A percentile compares a stretch with the other conserved stretches of the same genome.
phyloP scores from a whole-genome alignment of 2,888 invertebrate genomes.

The Lasioglossum oenotherae region DNA sequence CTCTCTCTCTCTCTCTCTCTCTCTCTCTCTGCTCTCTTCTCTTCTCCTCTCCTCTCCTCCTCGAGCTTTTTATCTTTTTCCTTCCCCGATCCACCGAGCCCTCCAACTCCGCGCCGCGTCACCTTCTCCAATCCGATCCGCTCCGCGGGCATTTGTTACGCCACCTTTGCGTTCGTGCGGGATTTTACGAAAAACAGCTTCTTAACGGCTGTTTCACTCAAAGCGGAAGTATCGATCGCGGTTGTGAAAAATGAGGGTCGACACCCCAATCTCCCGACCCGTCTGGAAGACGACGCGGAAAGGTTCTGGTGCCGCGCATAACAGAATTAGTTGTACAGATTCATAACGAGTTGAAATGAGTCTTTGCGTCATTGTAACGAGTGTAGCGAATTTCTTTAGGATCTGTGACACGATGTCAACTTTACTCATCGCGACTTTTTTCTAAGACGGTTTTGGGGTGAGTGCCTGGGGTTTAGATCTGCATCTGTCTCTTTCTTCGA shows the following conservation, averaged over 20 bases:
- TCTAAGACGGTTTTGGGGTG: no score
- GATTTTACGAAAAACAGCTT: neutral
- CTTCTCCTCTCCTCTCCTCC: neutral
- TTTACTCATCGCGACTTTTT: no score
- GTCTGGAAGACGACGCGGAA: neutral
- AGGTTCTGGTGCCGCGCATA: no score
- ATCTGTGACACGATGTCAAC: no score
- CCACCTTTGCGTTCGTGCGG: neutral
- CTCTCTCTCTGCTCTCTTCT: neutral
- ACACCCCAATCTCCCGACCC: neutral
- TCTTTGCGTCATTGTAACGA: no score
- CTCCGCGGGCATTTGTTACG: neutral
- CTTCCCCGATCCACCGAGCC: neutral
- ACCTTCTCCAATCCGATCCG: neutral
- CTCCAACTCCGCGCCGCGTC: neutral
- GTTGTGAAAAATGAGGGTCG: neutral
- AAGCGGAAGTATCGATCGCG: no score
- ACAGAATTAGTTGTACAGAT: no score
- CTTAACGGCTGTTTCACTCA: neutral
- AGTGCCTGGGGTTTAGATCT: no score
- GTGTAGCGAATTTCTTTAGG: no score
- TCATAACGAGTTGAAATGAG: no score
- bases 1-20: neutral
- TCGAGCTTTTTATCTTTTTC: conserved; percentile 8
- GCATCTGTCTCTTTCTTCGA: no score